Conservation (phyloP, 2,888 invertebrate species). For the Isoperla grammatica region DNA sequence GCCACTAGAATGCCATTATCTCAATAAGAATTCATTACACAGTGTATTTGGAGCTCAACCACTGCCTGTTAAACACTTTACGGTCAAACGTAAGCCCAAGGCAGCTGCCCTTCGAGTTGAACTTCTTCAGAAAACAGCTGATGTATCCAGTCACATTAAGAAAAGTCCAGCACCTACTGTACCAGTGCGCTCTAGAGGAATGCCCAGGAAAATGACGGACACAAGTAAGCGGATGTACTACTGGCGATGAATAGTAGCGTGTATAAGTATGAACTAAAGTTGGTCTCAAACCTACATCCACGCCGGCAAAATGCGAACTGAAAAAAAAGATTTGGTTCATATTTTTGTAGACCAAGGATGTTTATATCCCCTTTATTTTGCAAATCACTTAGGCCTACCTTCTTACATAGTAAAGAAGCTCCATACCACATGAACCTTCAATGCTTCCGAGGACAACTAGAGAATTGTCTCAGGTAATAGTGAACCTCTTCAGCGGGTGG, state of each 20-base stretch:
- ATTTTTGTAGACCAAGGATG: too few relatives aligned
- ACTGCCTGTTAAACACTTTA: conserved; percentile 84
- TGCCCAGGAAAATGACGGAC: conserved; percentile 96
- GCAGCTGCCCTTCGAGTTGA: conserved; percentile 87
- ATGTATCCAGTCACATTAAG: conserved; percentile 83
- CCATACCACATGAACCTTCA: too few relatives aligned
- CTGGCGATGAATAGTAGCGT: background rate
- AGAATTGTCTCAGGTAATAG: too few relatives aligned
- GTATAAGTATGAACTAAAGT: background rate
- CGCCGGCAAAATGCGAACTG: too few relatives aligned
- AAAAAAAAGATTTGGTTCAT: too few relatives aligned
- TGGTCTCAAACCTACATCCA: too few relatives aligned
- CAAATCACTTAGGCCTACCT: too few relatives aligned
- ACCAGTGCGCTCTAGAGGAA: conserved; percentile 76
- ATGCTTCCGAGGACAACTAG: too few relatives aligned
- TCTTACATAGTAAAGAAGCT: too few relatives aligned
- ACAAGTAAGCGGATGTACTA: conserved; percentile 58
- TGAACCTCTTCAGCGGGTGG: too few relatives aligned
- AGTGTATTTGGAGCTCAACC: conserved; percentile 74
- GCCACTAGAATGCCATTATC: conserved; percentile 92
- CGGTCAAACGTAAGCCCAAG: conserved; percentile 89
- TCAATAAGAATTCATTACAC: conserved; percentile 86
- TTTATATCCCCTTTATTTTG: too few relatives aligned
- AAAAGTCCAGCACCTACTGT: conserved; percentile 84
- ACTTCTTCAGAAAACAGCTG: conserved; percentile 83